Evolutionary conservation across 2,888 invertebrate species (phyloP).

Genomic region (Eumacrocentrus americanus): DNA sequence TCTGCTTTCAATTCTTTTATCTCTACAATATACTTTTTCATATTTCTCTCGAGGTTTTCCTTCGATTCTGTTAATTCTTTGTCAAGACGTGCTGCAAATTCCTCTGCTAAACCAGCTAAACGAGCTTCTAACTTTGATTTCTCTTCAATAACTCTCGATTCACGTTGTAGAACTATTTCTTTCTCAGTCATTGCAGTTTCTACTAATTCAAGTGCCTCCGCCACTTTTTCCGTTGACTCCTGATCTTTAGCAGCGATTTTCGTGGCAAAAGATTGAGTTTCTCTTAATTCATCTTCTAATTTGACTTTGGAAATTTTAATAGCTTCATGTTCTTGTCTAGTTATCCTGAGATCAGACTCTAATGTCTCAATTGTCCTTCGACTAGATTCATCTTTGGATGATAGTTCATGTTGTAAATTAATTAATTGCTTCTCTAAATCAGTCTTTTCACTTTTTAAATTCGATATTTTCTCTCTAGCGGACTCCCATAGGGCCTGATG

Average conservation of each 20-base stretch:
- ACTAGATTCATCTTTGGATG: constrained; percentile 42
- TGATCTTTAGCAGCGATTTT: constrained; percentile 61
- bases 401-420: constrained; percentile 36
- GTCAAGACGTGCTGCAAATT: constrained; percentile 58
- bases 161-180: constrained; percentile 64
- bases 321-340: constrained; percentile 51
- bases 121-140: constrained; percentile 44
- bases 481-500: constrained; percentile 50
- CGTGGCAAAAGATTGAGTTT: constrained; percentile 58
- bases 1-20: constrained; percentile 67
- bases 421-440: constrained; percentile 58
- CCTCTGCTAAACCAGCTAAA: constrained; percentile 44
- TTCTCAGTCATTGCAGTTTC: constrained; percentile 67
- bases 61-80: constrained; percentile 67
- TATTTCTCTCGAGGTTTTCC: constrained; percentile 67
- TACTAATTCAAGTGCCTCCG: constrained; percentile 66
- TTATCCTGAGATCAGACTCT: constrained; percentile 43
- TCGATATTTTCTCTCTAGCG: constrained; percentile 63
- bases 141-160: constrained; percentile 53
- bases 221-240: constrained; percentile 65
- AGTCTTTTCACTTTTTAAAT: constrained; percentile 60
- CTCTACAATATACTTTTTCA: constrained; percentile 66
- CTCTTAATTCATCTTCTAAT: constrained; percentile 60
- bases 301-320: constrained; percentile 46
- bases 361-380: constrained; percentile 41